Evolutionary conservation across 2,113 vertebrate species (phyloP), one percentile per base, ranked within the genome.

Genomic region (Chaenogobius annularis): DNA sequence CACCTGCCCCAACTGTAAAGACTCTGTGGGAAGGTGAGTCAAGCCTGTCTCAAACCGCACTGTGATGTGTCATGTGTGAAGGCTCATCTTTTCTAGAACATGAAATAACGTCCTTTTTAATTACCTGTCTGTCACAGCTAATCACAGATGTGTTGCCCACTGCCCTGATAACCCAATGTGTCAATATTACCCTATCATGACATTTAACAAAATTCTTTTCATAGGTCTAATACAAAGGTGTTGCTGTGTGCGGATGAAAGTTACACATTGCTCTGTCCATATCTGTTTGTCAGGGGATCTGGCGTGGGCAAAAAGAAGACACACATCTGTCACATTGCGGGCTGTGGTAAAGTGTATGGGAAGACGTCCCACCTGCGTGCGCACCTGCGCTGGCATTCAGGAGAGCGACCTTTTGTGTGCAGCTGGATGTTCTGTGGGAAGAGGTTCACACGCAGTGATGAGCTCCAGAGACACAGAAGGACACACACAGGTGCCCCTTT

Each of bases 381-480:
- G 69, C 98, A 99, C 84, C 96, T 99, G 86, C 97, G 98, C 84
- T 99, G 98, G 98, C 98, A 99, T 94, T 97, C 96, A 65, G 98
- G 98, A 82, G 98, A 99, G 84, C 95, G 98, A 81, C 98, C 98
- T 26, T 99, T 99, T 89, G 93, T 98, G 69, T 99, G 98, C 94
- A 98, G 92, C 74, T 99, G 98, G 98, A 96, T 97, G 96, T 98
- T 96, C 91, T 99, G 98, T 85, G 98, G 97, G 72, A 99, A 99
- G 90, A 95, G 96, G 86, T 99, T 99, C 93, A 99, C 98, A 68
- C 96, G 98, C 91, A 98, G 96, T 1, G 98, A 99, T 89, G 98
- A 98, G 87, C 93, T 99, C 76, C 98, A 99, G 93, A 94, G 98
- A 72, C 98, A 99, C 93, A 93, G 96, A 92, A 95, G 97, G 87